phyloP scores from a whole-genome alignment of 2,888 invertebrate genomes.

The Tenthredo notha region DNA sequence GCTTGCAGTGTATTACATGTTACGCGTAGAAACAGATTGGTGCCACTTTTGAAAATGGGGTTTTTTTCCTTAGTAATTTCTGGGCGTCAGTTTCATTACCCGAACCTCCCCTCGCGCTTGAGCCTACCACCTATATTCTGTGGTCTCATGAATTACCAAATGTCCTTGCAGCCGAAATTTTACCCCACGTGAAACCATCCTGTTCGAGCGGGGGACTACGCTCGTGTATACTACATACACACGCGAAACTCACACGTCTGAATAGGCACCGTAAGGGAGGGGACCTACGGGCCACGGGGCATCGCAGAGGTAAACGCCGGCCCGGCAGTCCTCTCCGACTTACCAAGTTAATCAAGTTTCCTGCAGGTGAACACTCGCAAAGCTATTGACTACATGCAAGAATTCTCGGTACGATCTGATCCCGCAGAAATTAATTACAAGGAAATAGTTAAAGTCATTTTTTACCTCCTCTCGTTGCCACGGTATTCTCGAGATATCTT shows the following conservation, averaged over 20 bases:
- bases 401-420: constrained; percentile 14
- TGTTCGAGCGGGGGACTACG: constrained; percentile 46
- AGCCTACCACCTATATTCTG: constrained; percentile 36
- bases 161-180: constrained; percentile 37
- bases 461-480: not conserved
- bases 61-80: constrained; percentile 1
- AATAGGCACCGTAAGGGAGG: constrained; percentile 15
- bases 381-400: constrained; percentile 42
- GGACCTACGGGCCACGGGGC: constrained; percentile 50
- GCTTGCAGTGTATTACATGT: not conserved
- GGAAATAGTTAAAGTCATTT: not conserved
- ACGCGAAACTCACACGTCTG: constrained; percentile 17
- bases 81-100: constrained; percentile 24
- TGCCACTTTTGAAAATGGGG: not conserved
- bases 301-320: constrained; percentile 52
- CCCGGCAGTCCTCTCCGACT: constrained; percentile 46
- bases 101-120: constrained; percentile 33
- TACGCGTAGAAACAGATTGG: not conserved
- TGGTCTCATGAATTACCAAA: constrained; percentile 48
- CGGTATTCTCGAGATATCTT: not conserved
- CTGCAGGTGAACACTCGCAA: constrained; percentile 41
- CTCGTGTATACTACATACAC: constrained; percentile 2
- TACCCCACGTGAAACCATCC: constrained; percentile 1
- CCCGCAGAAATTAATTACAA: not conserved
- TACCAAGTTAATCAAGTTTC: constrained; percentile 55